Evolutionary conservation across 2,113 vertebrate genomes (phyloP).

Genomic region (Nannobrachium achirus): DNA sequence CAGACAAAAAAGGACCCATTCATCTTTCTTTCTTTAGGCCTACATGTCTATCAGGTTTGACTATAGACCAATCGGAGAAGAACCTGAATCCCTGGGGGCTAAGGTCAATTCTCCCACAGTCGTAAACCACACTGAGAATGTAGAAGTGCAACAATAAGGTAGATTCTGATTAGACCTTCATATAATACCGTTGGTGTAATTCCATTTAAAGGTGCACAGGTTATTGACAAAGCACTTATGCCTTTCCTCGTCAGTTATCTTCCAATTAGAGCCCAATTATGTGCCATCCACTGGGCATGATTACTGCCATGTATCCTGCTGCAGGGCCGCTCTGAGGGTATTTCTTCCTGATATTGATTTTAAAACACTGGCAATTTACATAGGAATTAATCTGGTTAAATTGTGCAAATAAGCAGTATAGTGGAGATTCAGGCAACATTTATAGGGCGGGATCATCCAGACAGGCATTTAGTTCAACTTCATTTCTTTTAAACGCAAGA

Average conservation of each 20-base stretch:
- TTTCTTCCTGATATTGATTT: constrained; percentile 72
- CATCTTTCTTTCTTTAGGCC: constrained; percentile 8
- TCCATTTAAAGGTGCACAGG: constrained; percentile 73
- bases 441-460: not conserved
- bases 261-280: constrained; percentile 83
- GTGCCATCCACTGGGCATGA: constrained; percentile 70
- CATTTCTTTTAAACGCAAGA: no score
- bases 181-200: constrained; percentile 72
- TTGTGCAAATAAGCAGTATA: constrained; percentile 45
- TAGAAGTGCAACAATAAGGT: constrained; percentile 66
- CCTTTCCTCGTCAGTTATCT: constrained; percentile 75
- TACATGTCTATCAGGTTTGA: constrained; percentile 38
- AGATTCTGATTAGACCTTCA: constrained; percentile 71
- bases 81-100: constrained; percentile 59
- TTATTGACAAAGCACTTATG: constrained; percentile 79
- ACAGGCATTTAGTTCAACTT: constrained; percentile 9
- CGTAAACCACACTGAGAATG: constrained; percentile 25
- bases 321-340: constrained; percentile 64
- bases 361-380: constrained; percentile 57
- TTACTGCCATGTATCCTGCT: constrained; percentile 66
- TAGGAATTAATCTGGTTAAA: constrained; percentile 71
- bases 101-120: constrained; percentile 50
- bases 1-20: constrained; percentile 4
- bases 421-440: constrained; percentile 45
- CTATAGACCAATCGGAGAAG: constrained; percentile 33